These are phyloP conservation scores for Seira sanloemensis DNA, from an alignment of 2,888 invertebrate species.

Conservation along the genomic window DNA sequence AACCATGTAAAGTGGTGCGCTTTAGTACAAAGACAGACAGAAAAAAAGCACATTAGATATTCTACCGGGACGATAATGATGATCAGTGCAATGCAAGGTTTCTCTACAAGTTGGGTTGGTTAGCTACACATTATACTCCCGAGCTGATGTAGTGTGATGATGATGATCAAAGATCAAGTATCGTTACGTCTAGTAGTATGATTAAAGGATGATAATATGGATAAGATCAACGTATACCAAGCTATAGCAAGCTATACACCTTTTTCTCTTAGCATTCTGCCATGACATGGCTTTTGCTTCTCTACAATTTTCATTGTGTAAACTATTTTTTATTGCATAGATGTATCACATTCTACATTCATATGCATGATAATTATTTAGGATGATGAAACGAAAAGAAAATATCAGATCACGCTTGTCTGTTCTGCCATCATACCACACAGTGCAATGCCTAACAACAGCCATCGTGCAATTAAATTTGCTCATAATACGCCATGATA, in stretches of 20 bases:
- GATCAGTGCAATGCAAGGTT: not conserved
- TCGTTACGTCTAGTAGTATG: not conserved
- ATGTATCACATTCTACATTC: not conserved
- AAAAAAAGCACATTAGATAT: not conserved
- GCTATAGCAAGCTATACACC: not conserved
- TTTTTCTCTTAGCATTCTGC: not conserved
- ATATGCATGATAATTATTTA: not conserved
- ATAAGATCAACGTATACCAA: not conserved
- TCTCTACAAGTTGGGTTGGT: not conserved
- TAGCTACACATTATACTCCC: not conserved
- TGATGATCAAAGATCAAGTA: not conserved
- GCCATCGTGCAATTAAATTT: not conserved
- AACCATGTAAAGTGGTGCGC: too few relatives aligned
- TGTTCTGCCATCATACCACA: not conserved
- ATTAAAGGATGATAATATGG: not conserved
- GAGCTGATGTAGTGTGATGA: not conserved
- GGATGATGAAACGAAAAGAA: not conserved
- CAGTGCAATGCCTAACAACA: too few relatives aligned
- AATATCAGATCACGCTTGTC: not conserved
- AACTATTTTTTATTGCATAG: not conserved
- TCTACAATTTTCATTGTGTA: not conserved
- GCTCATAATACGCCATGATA: not conserved
- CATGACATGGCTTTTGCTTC: not conserved
- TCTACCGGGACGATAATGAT: too few relatives aligned
- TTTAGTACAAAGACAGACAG: not conserved